phyloP scores from a whole-genome alignment of 2,797 vertebrate species.

The Thunnus albacares region DNA sequence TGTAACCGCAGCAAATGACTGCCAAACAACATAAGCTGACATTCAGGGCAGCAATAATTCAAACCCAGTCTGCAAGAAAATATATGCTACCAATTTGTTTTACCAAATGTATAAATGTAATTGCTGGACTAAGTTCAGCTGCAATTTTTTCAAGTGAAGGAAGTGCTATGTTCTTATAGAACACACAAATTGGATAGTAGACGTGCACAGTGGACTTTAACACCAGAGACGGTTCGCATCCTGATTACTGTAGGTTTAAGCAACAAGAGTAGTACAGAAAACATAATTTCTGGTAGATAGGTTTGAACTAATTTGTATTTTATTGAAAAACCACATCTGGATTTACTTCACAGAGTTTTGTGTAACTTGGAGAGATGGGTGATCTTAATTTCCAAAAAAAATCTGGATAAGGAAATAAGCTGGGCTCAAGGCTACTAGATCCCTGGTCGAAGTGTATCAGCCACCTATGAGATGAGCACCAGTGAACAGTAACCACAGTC shows the following conservation, averaged over 20 bases:
- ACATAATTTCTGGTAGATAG: not conserved
- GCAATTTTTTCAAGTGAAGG: too few relatives aligned
- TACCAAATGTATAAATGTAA: too few relatives aligned
- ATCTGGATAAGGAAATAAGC: conserved; percentile 19
- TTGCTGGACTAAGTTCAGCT: too few relatives aligned
- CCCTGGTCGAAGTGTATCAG: conserved; percentile 27
- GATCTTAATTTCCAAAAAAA: conserved; percentile 6
- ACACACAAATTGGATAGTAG: too few relatives aligned
- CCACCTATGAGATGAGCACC: conserved; percentile 44
- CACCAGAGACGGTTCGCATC: too few relatives aligned
- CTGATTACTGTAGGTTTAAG: too few relatives aligned
- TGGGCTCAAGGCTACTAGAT: conserved; percentile 7
- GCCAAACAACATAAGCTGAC: conserved; percentile 3
- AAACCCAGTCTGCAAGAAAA: not conserved
- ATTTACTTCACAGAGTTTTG: not conserved
- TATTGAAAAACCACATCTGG: conserved; percentile 2
- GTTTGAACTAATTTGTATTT: not conserved
- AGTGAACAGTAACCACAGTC: conserved; percentile 59
- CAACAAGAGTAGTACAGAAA: not conserved
- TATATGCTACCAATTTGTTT: too few relatives aligned
- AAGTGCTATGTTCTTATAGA: not conserved
- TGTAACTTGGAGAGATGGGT: not conserved
- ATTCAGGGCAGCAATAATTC: not conserved
- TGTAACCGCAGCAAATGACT: not conserved
- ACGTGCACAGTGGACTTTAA: too few relatives aligned